Base-by-base conservation (phyloP, 2,888 invertebrate species). In the Alloplasta piceator region DNA sequence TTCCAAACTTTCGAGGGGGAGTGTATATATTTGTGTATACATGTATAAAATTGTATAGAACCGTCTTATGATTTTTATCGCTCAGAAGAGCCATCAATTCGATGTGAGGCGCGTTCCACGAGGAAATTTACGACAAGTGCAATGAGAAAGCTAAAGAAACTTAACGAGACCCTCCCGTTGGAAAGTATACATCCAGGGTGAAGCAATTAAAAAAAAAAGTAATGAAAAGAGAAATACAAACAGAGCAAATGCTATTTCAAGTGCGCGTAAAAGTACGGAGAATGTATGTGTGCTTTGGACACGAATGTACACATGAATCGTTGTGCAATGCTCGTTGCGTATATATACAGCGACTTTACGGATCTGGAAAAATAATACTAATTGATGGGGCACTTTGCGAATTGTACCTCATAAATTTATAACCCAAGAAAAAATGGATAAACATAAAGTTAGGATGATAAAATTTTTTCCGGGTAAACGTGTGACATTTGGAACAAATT, bases 21-120 rank as follows among this genome's bases (percentile, higher is more conserved):
- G n/a, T n/a, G 50, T 36, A 43, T 38, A 75, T 48, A 38, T 38
- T 39, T 39, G 4, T 5, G 56, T 10, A 52, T 12, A 63, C 12
- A 38, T 39, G 9, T 26, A 26, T 63, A 46, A 64, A 10, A 46
- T 43, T 26, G 48, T 43, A 39, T 16, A 36, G 52, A 56, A 14
- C 50, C 36, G 14, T 55, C 61, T 38, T 12, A 12, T 50, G 43
- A 60, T 75, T 75, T 75, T 82, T 56, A 72, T 78, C 56, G 26
- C 58, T 50, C n/a, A 7, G 14, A 55, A 12, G 41, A 5, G 48
- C 43, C 50, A 50, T 71, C 43, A 14, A 76, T 67, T 66, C 1
- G n/a, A 39, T n/a, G 26, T 26, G 26, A 36, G 41, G 39, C 46
- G 14, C 16, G 4, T 71, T 26, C 26, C n/a, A 9, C 14, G 6